These are phyloP conservation scores for Neoarius graeffei DNA, from an alignment of 2,113 vertebrate genomes.

Conservation along the genomic window DNA sequence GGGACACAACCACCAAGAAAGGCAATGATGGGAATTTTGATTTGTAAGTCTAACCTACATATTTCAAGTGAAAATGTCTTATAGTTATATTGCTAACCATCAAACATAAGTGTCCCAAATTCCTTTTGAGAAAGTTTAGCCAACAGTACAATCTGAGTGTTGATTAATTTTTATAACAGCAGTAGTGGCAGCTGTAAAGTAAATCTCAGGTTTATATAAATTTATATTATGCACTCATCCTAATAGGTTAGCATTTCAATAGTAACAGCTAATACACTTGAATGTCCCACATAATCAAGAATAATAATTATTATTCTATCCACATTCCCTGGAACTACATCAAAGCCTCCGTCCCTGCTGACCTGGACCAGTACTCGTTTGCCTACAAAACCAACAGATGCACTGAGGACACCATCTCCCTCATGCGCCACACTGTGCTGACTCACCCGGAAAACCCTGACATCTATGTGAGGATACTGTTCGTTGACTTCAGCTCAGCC, in stretches of 20 bases:
- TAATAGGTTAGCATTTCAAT: not conserved
- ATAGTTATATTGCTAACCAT: not conserved
- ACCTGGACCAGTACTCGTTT: too few relatives aligned
- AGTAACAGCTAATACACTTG: not conserved
- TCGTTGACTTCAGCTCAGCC: too few relatives aligned
- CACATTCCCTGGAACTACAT: too few relatives aligned
- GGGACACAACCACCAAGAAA: slow-evolving; percentile 18
- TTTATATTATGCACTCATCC: not conserved
- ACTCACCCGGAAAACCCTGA: too few relatives aligned
- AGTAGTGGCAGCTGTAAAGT: not conserved
- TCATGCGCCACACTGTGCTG: too few relatives aligned
- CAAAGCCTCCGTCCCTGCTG: too few relatives aligned
- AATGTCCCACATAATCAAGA: not conserved
- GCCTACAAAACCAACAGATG: too few relatives aligned
- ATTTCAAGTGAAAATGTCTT: not conserved
- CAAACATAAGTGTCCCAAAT: not conserved
- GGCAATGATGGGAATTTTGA: not conserved
- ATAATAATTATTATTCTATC: not conserved
- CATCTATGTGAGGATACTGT: too few relatives aligned
- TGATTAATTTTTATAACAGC: not conserved
- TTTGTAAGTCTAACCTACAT: not conserved
- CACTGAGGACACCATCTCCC: too few relatives aligned
- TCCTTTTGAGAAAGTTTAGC: not conserved
- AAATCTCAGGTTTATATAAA: not conserved
- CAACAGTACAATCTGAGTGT: not conserved